phyloP scores from a whole-genome alignment of 2,888 invertebrate genomes.

The Athrips mouffetella region DNA sequence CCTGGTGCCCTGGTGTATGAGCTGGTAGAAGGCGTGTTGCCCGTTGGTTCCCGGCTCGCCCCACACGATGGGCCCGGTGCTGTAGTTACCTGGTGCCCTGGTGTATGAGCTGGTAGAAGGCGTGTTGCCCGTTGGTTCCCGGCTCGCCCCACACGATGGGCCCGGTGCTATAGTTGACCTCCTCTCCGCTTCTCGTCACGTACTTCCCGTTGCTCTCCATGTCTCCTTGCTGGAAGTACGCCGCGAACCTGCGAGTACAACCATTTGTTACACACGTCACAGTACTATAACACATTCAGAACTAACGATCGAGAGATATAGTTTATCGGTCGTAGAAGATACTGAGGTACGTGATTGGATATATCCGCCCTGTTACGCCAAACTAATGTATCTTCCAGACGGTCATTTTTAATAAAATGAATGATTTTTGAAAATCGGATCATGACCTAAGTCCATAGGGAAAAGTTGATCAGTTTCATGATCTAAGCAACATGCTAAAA shows the following conservation, averaged over 20 bases:
- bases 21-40: slow-evolving; percentile 99
- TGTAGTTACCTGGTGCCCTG: slow-evolving; percentile 85
- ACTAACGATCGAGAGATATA: background rate
- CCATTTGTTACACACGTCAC: no score
- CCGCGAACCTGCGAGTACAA: slow-evolving; percentile 84
- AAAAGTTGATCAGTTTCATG: no score
- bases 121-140: slow-evolving; percentile 99
- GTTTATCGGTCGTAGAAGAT: no score
- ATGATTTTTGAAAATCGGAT: no score
- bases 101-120: slow-evolving; percentile 99
- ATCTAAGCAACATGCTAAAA: no score
- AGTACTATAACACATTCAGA: background rate
- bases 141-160: slow-evolving; percentile 99
- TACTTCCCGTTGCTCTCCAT: slow-evolving; percentile 99
- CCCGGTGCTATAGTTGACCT: slow-evolving; percentile 80
- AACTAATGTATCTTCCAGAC: no score
- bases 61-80: no score
- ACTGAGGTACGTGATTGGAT: no score
- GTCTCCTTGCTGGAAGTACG: slow-evolving; percentile 99
- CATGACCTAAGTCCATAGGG: no score
- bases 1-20: slow-evolving; percentile 93
- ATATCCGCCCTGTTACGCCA: no score
- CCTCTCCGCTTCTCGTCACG: slow-evolving; percentile 84
- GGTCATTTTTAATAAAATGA: no score
- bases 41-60: slow-evolving; percentile 98